phyloP scores from a whole-genome alignment of 2,113 vertebrate species.

The Monarcha castaneiventris region DNA sequence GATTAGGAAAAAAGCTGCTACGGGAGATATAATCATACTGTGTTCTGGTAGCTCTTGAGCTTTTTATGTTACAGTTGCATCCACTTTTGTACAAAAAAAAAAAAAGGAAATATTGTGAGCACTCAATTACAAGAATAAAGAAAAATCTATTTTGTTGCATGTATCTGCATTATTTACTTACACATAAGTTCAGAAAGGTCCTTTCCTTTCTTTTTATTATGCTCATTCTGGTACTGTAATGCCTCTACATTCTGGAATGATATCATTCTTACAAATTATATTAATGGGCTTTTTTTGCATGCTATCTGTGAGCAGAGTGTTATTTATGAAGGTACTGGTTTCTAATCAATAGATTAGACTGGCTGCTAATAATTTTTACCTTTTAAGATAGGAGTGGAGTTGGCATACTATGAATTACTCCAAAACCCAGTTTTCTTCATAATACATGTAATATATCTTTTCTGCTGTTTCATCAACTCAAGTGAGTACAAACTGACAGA shows the following conservation, averaged over 20 bases:
- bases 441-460: neutral
- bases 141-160: constrained; percentile 61
- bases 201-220: neutral
- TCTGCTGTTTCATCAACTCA: neutral
- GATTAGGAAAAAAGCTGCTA: constrained; percentile 39
- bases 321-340: neutral
- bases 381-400: neutral
- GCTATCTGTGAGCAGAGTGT: neutral
- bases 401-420: neutral
- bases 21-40: neutral
- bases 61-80: constrained; percentile 19
- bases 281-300: neutral
- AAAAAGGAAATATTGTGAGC: neutral
- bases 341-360: neutral
- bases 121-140: constrained; percentile 46
- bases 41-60: neutral
- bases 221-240: neutral
- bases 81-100: constrained; percentile 40
- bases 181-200: neutral
- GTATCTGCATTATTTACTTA: neutral
- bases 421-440: neutral
- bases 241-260: neutral
- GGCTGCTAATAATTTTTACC: neutral
- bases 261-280: neutral
- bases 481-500: neutral